phyloP scores from a whole-genome alignment of 2,888 invertebrate genomes.

The Chironomus tentans region DNA sequence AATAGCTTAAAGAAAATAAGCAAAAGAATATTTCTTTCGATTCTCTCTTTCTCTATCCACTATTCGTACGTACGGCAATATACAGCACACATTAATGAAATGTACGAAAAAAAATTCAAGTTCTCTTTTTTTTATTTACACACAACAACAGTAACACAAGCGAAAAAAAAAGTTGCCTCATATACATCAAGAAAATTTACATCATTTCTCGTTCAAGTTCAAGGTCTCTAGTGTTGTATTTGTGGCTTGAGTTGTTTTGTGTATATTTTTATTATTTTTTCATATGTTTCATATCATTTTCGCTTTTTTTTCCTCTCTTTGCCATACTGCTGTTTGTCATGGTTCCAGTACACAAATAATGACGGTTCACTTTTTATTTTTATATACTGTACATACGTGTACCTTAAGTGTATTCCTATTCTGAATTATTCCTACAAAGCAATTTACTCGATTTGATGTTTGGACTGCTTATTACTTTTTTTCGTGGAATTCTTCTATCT shows the following conservation, averaged over 20 bases:
- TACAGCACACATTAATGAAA: background rate
- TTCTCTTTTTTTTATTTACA: constrained; percentile 1
- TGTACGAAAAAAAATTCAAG: constrained; percentile 14
- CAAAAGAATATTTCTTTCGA: too few relatives aligned
- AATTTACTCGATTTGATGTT: too few relatives aligned
- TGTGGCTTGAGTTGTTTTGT: background rate
- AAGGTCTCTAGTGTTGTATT: constrained; percentile 11
- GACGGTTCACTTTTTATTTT: background rate
- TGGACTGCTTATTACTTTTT: background rate
- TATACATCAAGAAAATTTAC: constrained; percentile 16
- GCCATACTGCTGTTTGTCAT: background rate
- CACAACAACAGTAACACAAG: background rate
- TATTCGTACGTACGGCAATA: too few relatives aligned
- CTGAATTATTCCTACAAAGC: too few relatives aligned
- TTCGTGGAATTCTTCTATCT: background rate
- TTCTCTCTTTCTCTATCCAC: constrained; percentile 8
- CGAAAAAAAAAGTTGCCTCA: background rate
- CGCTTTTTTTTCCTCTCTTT: constrained; percentile 12
- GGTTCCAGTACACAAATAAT: constrained; percentile 26
- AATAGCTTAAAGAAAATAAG: constrained; percentile 1
- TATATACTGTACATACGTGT: background rate
- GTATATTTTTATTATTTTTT: background rate
- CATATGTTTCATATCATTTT: constrained; percentile 26
- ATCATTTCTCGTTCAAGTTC: constrained; percentile 27
- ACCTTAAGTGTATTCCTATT: background rate